Conservation (phyloP, 2,113 vertebrate genomes). For the Promerops cafer region DNA sequence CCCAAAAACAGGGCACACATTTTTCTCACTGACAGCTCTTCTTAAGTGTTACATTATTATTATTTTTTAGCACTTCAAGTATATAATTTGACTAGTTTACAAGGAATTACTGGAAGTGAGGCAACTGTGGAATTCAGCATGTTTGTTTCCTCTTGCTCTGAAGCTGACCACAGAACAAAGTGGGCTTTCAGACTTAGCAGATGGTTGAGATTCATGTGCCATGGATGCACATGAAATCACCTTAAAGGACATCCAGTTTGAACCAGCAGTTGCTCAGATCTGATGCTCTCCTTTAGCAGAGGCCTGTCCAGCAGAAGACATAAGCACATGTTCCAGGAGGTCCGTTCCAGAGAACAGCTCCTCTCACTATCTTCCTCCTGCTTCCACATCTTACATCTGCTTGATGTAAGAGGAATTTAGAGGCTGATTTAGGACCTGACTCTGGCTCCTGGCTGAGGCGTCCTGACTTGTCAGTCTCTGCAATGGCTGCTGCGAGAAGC, state of each 20-base stretch:
- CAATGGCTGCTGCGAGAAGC: background rate
- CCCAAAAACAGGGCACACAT: background rate
- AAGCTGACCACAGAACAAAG: background rate
- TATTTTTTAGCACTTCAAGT: background rate
- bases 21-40: background rate
- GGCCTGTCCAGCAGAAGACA: background rate
- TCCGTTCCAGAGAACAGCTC: background rate
- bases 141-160: background rate
- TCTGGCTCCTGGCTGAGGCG: background rate
- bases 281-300: background rate
- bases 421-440: background rate
- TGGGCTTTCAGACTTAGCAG: background rate
- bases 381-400: background rate
- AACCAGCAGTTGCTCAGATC: background rate
- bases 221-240: background rate
- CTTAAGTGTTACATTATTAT: background rate
- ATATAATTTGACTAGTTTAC: background rate
- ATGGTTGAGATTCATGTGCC: background rate
- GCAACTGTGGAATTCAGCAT: background rate
- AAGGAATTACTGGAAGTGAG: background rate
- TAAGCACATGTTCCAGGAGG: rapidly evolving
- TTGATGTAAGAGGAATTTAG: constrained; percentile 16
- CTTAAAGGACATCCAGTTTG: background rate
- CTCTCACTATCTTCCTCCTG: background rate
- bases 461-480: background rate